Base-by-base conservation (phyloP, 2,888 invertebrate genomes). In the Xanthia togata region DNA sequence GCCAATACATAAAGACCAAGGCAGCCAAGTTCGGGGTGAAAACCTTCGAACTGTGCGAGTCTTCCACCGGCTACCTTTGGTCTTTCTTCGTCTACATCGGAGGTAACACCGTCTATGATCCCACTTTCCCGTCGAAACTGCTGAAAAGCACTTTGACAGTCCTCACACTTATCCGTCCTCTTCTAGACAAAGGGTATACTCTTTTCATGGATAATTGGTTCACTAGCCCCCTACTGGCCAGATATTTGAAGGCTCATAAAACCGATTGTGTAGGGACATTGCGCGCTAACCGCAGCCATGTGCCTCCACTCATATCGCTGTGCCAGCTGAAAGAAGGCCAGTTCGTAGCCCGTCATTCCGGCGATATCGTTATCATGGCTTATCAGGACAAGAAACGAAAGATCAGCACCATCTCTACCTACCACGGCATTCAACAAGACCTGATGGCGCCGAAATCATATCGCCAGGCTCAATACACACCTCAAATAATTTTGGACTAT, bases 261-360 rank as follows among this genome's bases (percentile, higher is more conserved):
- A 63, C 63, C 1, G 63, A 63, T 63, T 63, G 63, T 17, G 63
- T 63, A 38, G 63, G 63, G 12, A 38, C 63, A 63, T n/a, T 63
- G 41, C 63, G 63, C n/a, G 4, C 14, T n/a, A n/a, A 41, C 63
- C 9, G 14, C 4, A 14, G 63, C 35, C 12, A 38, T 38, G 62
- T 62, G 6, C 62, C 62, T 23, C 35, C 41, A 41, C 41, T 63
- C 8, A n/a, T 41, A 41, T n/a, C 63, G 63, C n/a, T 63, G n/a
- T 63, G 63, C 8, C 23, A 41, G 4, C 38, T 63, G 63, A 17
- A 63, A 41, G 41, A n/a, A 6, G 50, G 50, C 2, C 63, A 63
- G 63, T n/a, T 63, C 1, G 41, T n/a, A 63, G 63, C 63, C 17
- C 63, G 63, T 63, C 63, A 63, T 63, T n/a, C 63, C 17, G 63